A percentile compares a stretch with the other conserved stretches of the same genome.
phyloP scores from a whole-genome alignment of 2,113 vertebrate species.

The Stomatorhinus ivindoensis region DNA sequence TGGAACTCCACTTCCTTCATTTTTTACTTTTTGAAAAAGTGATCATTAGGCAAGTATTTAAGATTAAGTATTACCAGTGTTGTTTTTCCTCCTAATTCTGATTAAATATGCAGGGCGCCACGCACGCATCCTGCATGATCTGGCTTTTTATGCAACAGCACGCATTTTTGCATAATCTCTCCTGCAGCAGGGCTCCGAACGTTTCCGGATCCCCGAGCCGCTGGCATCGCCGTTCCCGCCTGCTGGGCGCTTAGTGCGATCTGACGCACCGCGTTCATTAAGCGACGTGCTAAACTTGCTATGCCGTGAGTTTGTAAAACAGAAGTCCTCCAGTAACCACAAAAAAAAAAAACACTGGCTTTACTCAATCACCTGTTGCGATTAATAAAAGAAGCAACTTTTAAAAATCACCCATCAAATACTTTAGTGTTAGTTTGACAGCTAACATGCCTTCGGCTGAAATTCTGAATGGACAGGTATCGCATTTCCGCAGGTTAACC shows the following conservation, averaged over 20 bases:
- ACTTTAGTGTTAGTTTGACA: background rate
- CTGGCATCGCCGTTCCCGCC: conserved; percentile 45
- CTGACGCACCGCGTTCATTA: conserved; percentile 43
- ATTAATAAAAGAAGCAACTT: background rate
- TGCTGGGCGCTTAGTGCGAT: conserved; percentile 43
- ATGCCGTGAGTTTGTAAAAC: conserved; percentile 8
- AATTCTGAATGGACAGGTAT: background rate
- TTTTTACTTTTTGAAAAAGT: background rate
- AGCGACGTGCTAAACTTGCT: conserved; percentile 45
- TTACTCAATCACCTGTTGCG: background rate
- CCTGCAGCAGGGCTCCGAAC: background rate
- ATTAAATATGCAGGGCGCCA: background rate
- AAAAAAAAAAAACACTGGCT: background rate
- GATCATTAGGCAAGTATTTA: background rate
- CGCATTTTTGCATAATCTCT: conserved; percentile 4
- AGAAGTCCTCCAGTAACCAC: background rate
- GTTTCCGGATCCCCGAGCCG: conserved; percentile 34
- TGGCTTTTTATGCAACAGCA: background rate
- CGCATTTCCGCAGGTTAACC: background rate
- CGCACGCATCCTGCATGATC: background rate
- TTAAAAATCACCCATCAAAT: background rate
- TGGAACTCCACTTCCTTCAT: background rate
- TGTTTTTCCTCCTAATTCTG: background rate
- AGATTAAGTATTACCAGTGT: background rate
- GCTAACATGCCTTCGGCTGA: background rate